These are phyloP conservation scores for Sminthopsis crassicaudata DNA, from an alignment of 2,113 vertebrate species.

Conservation along the genomic window DNA sequence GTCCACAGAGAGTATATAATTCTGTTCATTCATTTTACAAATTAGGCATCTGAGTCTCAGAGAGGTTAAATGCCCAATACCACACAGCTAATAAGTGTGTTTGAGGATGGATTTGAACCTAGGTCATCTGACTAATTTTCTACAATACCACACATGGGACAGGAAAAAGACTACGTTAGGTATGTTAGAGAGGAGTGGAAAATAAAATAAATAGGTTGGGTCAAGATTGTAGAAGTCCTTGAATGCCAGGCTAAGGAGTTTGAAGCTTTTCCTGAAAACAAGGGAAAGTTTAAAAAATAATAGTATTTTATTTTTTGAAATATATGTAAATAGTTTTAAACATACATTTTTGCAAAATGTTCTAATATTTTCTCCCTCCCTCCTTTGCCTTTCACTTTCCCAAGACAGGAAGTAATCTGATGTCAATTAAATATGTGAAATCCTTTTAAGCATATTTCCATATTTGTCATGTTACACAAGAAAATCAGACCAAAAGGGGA, in stretches of 20 bases:
- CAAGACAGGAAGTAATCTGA: too few relatives aligned
- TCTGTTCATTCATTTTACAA: background rate
- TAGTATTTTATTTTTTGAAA: too few relatives aligned
- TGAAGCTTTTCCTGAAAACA: background rate
- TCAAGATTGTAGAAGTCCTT: background rate
- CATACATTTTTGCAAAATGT: too few relatives aligned
- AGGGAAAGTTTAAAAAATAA: background rate
- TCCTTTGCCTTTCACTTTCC: too few relatives aligned
- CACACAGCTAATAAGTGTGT: background rate
- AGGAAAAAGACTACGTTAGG: background rate
- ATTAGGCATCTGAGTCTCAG: background rate
- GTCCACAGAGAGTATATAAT: background rate
- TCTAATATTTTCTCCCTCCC: too few relatives aligned
- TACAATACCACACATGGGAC: background rate
- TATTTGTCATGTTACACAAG: too few relatives aligned
- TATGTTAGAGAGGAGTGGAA: background rate
- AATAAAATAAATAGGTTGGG: background rate
- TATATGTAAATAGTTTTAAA: too few relatives aligned
- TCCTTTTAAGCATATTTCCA: too few relatives aligned
- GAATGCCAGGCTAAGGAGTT: background rate
- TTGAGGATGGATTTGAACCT: background rate
- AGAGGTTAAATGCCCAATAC: background rate
- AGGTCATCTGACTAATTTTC: background rate
- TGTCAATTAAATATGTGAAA: too few relatives aligned
- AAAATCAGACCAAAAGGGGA: too few relatives aligned